Base-by-base conservation (phyloP, 2,797 vertebrate genomes). In the Lerista edwardsae region DNA sequence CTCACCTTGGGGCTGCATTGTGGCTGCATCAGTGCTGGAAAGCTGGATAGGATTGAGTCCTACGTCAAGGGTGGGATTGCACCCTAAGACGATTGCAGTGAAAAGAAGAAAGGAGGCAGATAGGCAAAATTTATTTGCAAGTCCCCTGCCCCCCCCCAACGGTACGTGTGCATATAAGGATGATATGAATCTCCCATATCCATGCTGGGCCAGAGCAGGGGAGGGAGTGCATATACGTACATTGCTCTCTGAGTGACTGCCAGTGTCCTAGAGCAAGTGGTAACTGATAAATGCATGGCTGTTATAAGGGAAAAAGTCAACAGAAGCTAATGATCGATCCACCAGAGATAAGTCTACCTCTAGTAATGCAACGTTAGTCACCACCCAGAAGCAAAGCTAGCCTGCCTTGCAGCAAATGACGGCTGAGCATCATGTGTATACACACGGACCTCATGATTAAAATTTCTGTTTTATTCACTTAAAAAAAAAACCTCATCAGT, bases 371-470 rank as follows among this genome's bases (percentile, higher is more conserved):
- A 39, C 29, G 31, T 68, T 67, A 39, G 41, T 59, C 51, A 51
- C 59, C 62, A 64, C 12, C 31, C 34, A 55, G 44, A 21, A 84
- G 55, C 39, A 74, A 55, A 82, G 31, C 59, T 34, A n/a, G 65
- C 64, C 68, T 65, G 41, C 47, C 6, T 79, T 25, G 59, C n/a
- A 65, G 27, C 77, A 82, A 81, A 71, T 64, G 67, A 71, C 73
- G 82, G 64, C 39, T 69, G 76, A 86, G 59, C 21, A 36, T 64
- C 31, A 21, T 29, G 8, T 29, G 29, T 73, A 44, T 41, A 8
- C 39, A 64, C n/a, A 57, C 9, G 15, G 15, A 57, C 29, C 27
- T 27, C 51, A 23, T 39, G 59, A 75, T 76, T 76, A 69, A 81
- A 75, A 76, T 69, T 69, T 69, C 62, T 41, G n/a, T 71, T 77